Evolutionary conservation across 1,140 invertebrate genomes (phyloP), one percentile per base, ranked within the genome.

Genomic region (Bombyx mandarina): DNA sequence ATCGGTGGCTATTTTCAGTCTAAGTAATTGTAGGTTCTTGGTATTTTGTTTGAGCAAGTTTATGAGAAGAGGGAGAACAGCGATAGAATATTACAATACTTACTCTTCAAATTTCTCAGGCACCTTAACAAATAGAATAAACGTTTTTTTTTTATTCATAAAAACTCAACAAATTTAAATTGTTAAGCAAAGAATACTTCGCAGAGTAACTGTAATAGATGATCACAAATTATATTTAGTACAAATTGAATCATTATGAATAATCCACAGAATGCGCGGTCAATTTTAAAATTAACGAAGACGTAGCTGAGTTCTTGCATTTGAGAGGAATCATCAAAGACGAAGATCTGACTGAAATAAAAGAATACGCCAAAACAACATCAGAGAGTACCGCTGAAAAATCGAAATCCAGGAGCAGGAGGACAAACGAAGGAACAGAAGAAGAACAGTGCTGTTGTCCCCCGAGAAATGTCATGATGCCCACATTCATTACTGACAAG

Each of bases 271-370:
- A 75, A 55, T 79, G 78, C 54, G 51, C 22, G 5, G 48, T 75
- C 2, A 57, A 79, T 8, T 79, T 61, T 45, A 65, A 79, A 59
- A 46, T 77, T 0, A 69, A 79, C 45, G 61, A 69, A 62, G 65
- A 69, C 12, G 67, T 67, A 8, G 46, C 65, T 8, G 67, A 78
- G 3, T 75, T 81, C 45, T 58, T 71, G 12, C 62, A 63, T 26
- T 45, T 79, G 4, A 60, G 55, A 43, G 74, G 75, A 35, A 12
- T 78, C 8, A 45, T 69, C 8, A 71, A 69, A 10, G 50, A 66
- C 10, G 35, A 66, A 7, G 56, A 73, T 6, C n/a, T 66, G 0
- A 56, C 51, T n/a, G 12, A 58, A 18, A 18, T 67, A 18, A 47
- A 69, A 51, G 35, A 66, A 35, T 56, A 68, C 9, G 45, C 67